Conservation (phyloP, 2,797 vertebrate species). For the Schizopygopsis pylzovi region DNA sequence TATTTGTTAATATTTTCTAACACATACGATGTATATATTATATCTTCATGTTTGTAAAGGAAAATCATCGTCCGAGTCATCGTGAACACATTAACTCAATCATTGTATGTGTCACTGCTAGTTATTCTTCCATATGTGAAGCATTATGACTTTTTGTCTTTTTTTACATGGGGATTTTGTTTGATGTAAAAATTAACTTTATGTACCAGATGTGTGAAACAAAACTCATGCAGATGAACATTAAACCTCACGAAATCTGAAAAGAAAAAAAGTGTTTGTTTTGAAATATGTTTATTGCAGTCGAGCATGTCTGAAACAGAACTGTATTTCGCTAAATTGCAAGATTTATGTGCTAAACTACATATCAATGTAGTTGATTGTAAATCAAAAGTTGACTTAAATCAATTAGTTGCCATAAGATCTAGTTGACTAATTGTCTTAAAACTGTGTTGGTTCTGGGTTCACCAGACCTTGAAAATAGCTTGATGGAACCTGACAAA, state of each 20-base stretch:
- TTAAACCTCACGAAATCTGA: conserved; percentile 80
- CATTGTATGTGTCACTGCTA: conserved; percentile 62
- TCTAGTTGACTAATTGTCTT: neutral
- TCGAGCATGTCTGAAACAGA: neutral
- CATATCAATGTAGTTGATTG: neutral
- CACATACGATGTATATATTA: conserved; percentile 57
- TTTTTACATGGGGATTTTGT: conserved; percentile 68
- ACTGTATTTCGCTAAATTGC: neutral
- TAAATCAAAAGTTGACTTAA: too few relatives aligned
- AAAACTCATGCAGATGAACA: conserved; percentile 76
- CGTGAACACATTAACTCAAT: conserved; percentile 58
- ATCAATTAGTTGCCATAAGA: neutral
- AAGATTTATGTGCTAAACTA: neutral
- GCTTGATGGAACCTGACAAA: neutral
- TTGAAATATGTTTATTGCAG: neutral
- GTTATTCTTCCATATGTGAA: conserved; percentile 63
- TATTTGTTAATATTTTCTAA: conserved; percentile 68
- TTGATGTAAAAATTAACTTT: conserved; percentile 77
- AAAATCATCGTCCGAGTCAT: conserved; percentile 60
- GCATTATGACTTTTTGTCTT: conserved; percentile 62
- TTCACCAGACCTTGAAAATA: neutral
- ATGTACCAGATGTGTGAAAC: conserved; percentile 76
- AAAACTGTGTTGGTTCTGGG: neutral
- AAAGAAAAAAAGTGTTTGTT: conserved; percentile 26
- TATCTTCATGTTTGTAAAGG: conserved; percentile 70